These are phyloP conservation scores for Zeugodacus cucurbitae DNA, from an alignment of 1,140 invertebrate species.

Conservation along the genomic window DNA sequence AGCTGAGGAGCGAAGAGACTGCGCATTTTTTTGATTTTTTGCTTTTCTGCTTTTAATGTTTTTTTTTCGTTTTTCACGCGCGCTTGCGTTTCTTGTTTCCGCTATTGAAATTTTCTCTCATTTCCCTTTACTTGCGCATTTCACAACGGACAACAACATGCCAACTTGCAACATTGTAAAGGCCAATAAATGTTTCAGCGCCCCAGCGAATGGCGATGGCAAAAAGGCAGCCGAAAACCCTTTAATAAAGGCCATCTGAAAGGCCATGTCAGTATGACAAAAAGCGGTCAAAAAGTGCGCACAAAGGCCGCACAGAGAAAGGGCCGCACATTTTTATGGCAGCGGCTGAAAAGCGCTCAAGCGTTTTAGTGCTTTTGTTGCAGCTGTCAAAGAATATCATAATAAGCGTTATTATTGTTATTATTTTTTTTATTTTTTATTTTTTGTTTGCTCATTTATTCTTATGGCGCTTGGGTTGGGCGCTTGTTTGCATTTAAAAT, in stretches of 20 bases:
- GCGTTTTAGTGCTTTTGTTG: conserved; percentile 1
- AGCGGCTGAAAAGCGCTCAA: neutral
- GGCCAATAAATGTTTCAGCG: neutral
- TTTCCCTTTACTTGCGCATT: neutral
- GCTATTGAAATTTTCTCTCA: neutral
- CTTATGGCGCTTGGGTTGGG: neutral
- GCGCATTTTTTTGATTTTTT: neutral
- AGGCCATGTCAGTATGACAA: neutral
- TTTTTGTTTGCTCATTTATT: neutral
- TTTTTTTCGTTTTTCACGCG: conserved; percentile 2
- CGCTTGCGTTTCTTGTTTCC: neutral
- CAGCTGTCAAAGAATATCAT: neutral
- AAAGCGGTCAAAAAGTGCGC: neutral
- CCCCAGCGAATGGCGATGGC: neutral
- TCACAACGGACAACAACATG: neutral
- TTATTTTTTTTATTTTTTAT: neutral
- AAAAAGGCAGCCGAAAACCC: neutral
- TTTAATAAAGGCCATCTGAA: conserved; percentile 1
- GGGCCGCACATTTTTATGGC: neutral
- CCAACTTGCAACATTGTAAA: neutral
- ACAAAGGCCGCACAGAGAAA: neutral
- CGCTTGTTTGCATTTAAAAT: neutral
- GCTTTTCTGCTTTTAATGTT: neutral
- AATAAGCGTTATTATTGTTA: neutral
- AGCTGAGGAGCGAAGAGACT: neutral